These are phyloP conservation scores for Byasa hedistus DNA, from an alignment of 2,888 invertebrate species.

Conservation along the genomic window DNA sequence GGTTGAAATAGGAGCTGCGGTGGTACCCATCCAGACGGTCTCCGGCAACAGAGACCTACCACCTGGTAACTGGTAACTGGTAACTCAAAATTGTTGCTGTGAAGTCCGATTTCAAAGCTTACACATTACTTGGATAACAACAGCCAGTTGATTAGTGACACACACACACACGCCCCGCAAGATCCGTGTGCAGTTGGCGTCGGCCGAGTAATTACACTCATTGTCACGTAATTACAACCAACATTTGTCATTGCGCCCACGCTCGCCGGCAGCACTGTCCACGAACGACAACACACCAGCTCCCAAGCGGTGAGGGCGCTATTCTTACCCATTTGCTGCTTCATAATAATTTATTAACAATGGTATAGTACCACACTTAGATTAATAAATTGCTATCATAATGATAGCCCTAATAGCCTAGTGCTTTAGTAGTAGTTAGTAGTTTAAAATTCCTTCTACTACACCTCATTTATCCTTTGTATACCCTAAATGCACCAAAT, in stretches of 20 bases:
- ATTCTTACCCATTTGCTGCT: conserved; percentile 34
- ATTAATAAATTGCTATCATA: conserved; percentile 34
- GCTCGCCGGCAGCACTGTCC: conserved; percentile 43
- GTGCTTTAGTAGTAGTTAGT: no score
- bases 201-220: conserved; percentile 68
- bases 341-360: conserved; percentile 18
- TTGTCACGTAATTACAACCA: conserved; percentile 73
- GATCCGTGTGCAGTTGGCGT: conserved; percentile 44
- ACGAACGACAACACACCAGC: conserved; percentile 43
- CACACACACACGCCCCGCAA: conserved; percentile 36
- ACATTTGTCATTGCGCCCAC: conserved; percentile 72
- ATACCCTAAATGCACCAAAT: no score
- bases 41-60: no score
- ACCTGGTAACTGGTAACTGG: no score
- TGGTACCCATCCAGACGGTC: no score
- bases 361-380: conserved; percentile 30
- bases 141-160: conserved; percentile 64
- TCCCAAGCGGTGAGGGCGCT: conserved; percentile 38
- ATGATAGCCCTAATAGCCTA: no score
- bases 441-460: no score
- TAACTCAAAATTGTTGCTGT: conserved; percentile 11
- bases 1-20: no score
- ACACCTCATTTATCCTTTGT: no score
- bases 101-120: conserved; percentile 43
- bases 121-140: conserved; percentile 45